Base-by-base conservation (phyloP, 2,888 invertebrate genomes). In the Acronicta psi region DNA sequence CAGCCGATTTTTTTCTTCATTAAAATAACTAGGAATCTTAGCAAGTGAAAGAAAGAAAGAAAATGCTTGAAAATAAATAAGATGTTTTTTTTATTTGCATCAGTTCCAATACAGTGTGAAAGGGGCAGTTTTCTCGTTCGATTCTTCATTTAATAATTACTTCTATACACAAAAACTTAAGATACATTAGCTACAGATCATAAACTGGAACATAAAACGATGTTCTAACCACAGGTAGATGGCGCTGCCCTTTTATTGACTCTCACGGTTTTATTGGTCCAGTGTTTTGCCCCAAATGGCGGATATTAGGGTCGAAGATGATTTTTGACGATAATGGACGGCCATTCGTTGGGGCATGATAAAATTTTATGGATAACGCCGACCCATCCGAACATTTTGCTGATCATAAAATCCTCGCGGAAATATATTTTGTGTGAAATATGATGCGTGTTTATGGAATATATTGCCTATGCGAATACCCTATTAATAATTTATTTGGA, bases 301-400 rank as follows among this genome's bases (percentile, higher is more conserved):
- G 25, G 69, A 64, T 73, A 68, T 70, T 59, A 60, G 55, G 47
- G 55, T 25, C 14, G 43, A 62, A 75, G 68, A 75, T 75, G 65
- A 75, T 63, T 73, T 73, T 75, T 61, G 65, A 75, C 60, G 73
- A 73, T 73, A 75, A 75, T 69, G 69, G 70, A 59, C 23, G 36
- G 8, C 59, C 60, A 75, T 75, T 70, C 59, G 59, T 44, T 20
- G 59, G 38, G 23, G 57, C 38, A 59, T 68, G 58, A 65, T 73
- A 70, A 70, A 65, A 65, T 75, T 75, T 75, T 75, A 75, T 62
- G 55, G 41, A 36, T 58, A 60, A 57, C 56, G 49, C 16, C 46
- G 55, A 42, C 11, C 53, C 68, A 55, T 52, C 25, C 3, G 49
- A 52, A 43, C 46, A 40, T 58, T 70, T 62, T 59, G 62, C 38